phyloP scores from a whole-genome alignment of 2,113 vertebrate species.

The Xyliphius kryptos region DNA sequence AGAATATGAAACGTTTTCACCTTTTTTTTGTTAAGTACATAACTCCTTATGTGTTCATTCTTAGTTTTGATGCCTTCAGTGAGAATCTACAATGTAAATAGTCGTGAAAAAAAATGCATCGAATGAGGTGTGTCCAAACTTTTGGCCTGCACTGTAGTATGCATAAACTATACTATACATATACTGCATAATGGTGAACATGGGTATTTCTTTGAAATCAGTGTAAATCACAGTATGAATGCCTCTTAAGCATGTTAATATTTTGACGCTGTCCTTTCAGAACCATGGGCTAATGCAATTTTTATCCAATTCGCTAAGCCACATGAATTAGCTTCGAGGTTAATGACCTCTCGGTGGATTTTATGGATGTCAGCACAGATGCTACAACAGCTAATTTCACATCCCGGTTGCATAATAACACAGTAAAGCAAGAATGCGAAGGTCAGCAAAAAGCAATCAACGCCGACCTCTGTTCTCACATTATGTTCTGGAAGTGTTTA shows the following conservation, averaged over 20 bases:
- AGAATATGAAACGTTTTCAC: no score
- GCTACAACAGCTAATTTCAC: conserved; percentile 4
- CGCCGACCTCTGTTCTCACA: not conserved
- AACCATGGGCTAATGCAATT: not conserved
- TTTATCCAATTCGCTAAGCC: conserved; percentile 1
- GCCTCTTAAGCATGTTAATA: not conserved
- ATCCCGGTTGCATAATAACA: conserved; percentile 52
- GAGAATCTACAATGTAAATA: no score
- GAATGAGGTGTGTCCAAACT: no score
- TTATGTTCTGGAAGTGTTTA: no score
- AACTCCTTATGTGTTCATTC: no score
- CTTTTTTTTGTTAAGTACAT: no score
- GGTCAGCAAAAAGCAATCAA: conserved; percentile 44
- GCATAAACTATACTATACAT: no score
- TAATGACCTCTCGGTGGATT: not conserved
- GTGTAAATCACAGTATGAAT: not conserved
- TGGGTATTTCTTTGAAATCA: no score
- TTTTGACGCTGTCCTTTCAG: not conserved
- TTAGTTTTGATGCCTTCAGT: no score
- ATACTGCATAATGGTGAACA: no score
- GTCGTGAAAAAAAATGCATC: no score
- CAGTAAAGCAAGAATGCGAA: conserved; percentile 30
- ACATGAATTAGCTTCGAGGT: not conserved
- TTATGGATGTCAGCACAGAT: not conserved
- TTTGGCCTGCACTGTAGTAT: no score